Conservation (phyloP, 2,888 invertebrate species). For the Drosophila cognata region DNA sequence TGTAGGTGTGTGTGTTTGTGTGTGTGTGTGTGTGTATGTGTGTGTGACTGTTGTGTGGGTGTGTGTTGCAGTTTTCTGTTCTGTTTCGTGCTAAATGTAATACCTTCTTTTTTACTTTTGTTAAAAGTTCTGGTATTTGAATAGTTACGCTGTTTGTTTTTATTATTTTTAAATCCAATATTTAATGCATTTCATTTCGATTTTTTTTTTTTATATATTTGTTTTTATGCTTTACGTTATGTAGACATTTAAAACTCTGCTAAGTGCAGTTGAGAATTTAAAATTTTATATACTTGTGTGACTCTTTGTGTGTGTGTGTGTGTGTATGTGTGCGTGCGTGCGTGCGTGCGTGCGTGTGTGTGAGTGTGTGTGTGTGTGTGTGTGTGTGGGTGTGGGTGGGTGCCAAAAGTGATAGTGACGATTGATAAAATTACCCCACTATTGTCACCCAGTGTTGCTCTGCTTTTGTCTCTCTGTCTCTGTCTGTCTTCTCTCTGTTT, state of each 20-base stretch:
- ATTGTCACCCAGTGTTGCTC: slow-evolving; percentile 8
- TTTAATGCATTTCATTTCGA: slow-evolving; percentile 53
- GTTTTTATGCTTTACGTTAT: slow-evolving; percentile 52
- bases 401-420: slow-evolving; percentile 15
- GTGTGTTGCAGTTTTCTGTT: slow-evolving; percentile 12
- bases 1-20: slow-evolving; percentile 1
- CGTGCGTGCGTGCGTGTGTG: slow-evolving; percentile 13
- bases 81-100: slow-evolving; percentile 33
- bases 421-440: slow-evolving; percentile 5
- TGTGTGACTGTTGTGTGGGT: slow-evolving; percentile 15
- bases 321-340: slow-evolving; percentile 15
- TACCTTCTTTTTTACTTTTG: slow-evolving; percentile 9
- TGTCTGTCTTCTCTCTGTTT: slow-evolving; percentile 2
- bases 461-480: not conserved
- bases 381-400: not conserved
- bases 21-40: slow-evolving; percentile 9
- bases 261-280: slow-evolving; percentile 73
- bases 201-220: slow-evolving; percentile 6
- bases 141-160: slow-evolving; percentile 39
- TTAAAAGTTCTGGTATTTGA: slow-evolving; percentile 43
- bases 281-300: slow-evolving; percentile 55
- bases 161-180: slow-evolving; percentile 66
- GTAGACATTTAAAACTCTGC: slow-evolving; percentile 76
- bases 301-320: slow-evolving; percentile 7
- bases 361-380: not conserved